Percentiles rank a stretch among this genome's conserved stretches.
These are phyloP conservation scores for Serripes groenlandicus DNA, from an alignment of 2,888 invertebrate species.

Conservation along the genomic window DNA sequence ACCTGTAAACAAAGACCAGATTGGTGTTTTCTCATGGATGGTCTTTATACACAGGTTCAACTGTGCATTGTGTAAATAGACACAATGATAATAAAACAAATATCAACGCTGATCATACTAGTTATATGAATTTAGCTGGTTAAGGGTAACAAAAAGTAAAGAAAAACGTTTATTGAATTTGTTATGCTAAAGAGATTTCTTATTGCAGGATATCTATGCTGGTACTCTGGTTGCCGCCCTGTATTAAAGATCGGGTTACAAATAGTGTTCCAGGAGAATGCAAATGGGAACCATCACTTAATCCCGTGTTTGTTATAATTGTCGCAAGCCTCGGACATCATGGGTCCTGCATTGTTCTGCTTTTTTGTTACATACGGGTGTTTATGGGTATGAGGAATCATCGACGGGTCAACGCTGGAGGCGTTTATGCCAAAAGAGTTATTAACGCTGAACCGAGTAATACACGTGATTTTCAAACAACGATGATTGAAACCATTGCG, in stretches of 20 bases:
- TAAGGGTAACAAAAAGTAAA: too few relatives aligned
- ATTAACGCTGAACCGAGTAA: neutral
- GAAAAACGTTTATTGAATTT: too few relatives aligned
- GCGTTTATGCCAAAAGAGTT: neutral
- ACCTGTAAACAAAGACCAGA: too few relatives aligned
- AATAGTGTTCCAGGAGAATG: constrained; percentile 74
- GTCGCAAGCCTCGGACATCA: constrained; percentile 84
- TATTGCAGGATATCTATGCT: constrained; percentile 80
- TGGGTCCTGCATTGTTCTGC: constrained; percentile 76
- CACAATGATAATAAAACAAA: too few relatives aligned
- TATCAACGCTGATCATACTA: too few relatives aligned
- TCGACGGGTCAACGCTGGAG: constrained; percentile 31
- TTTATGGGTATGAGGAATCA: constrained; percentile 73
- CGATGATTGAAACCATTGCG: neutral
- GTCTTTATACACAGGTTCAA: too few relatives aligned
- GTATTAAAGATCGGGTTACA: constrained; percentile 77
- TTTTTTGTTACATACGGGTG: constrained; percentile 79
- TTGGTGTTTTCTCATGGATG: too few relatives aligned
- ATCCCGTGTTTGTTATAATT: constrained; percentile 80
- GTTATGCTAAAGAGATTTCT: too few relatives aligned
- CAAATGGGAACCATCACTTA: constrained; percentile 82
- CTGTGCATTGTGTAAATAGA: too few relatives aligned
- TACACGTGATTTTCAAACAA: neutral
- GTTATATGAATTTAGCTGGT: too few relatives aligned
- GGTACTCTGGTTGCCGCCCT: constrained; percentile 81